Conservation (phyloP, 2,888 invertebrate genomes). For the Lochmaea capreae region DNA sequence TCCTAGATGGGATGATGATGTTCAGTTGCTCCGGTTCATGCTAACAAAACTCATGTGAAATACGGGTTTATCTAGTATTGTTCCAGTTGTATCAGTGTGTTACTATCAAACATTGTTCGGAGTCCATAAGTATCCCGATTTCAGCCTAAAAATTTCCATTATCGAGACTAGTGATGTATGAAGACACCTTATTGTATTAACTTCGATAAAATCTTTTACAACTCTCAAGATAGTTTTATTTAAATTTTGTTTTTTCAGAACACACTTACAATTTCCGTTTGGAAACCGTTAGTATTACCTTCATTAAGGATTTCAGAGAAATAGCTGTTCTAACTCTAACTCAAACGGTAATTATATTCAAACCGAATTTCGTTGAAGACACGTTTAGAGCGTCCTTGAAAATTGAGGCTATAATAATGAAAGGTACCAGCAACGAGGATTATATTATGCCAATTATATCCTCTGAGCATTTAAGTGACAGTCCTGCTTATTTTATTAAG, state of each 20-base stretch:
- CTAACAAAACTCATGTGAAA: too few relatives aligned
- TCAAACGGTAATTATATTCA: constrained; percentile 69
- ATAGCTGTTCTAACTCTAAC: constrained; percentile 78
- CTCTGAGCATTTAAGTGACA: constrained; percentile 71
- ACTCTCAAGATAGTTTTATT: too few relatives aligned
- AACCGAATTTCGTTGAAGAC: constrained; percentile 57
- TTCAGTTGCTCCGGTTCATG: too few relatives aligned
- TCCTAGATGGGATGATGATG: too few relatives aligned
- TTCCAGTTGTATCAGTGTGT: too few relatives aligned
- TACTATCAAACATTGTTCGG: too few relatives aligned
- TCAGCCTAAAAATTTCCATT: too few relatives aligned
- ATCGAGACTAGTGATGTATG: too few relatives aligned
- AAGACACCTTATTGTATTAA: too few relatives aligned
- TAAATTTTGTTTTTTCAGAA: background rate
- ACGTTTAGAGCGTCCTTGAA: constrained; percentile 57
- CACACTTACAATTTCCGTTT: constrained; percentile 82
- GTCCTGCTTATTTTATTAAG: constrained; percentile 78
- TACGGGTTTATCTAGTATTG: too few relatives aligned
- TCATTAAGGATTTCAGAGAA: constrained; percentile 77
- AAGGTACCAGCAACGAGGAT: constrained; percentile 79
- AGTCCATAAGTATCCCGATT: too few relatives aligned
- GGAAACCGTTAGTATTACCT: constrained; percentile 77
- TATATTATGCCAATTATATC: constrained; percentile 78
- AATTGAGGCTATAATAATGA: constrained; percentile 81
- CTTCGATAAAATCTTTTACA: too few relatives aligned